These are phyloP conservation scores for Heliconius hortense DNA, from an alignment of 2,888 invertebrate species.

Conservation along the genomic window DNA sequence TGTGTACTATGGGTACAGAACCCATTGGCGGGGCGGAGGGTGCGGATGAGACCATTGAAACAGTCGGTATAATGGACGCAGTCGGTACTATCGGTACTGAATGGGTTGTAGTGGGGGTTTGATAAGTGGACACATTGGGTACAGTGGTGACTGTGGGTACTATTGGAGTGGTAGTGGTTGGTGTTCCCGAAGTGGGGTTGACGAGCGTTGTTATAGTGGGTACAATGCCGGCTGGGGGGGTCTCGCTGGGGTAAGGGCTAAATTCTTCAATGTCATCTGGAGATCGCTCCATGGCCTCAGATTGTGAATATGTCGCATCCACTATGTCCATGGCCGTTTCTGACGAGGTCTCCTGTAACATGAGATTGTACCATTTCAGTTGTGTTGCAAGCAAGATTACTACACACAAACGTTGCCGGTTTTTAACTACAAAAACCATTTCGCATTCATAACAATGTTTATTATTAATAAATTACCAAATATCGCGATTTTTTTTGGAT, in stretches of 20 bases:
- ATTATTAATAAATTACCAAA: too few relatives aligned
- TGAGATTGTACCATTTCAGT: too few relatives aligned
- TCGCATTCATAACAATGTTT: too few relatives aligned
- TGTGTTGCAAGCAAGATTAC: too few relatives aligned
- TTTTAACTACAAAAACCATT: too few relatives aligned
- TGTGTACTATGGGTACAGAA: not conserved
- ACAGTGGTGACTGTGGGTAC: constrained; percentile 3
- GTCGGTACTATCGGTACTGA: not conserved
- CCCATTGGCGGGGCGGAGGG: not conserved
- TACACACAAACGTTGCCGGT: too few relatives aligned
- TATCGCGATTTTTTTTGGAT: too few relatives aligned
- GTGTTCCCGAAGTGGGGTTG: not conserved
- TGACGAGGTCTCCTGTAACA: not conserved
- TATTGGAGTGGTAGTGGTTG: not conserved
- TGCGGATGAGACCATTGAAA: not conserved
- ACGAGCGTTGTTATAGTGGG: not conserved
- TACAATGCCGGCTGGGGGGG: not conserved
- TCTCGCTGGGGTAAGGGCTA: not conserved
- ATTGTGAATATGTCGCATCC: not conserved
- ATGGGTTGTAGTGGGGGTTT: not conserved
- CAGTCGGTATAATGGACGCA: not conserved
- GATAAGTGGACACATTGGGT: not conserved
- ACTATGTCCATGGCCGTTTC: not conserved
- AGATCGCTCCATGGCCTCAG: constrained; percentile 4
- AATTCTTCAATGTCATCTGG: not conserved